Percentiles rank a stretch among this genome's conserved stretches.
Evolutionary conservation across 1,140 invertebrate species (phyloP).

Genomic region (Yoshiicerus persimilis): DNA sequence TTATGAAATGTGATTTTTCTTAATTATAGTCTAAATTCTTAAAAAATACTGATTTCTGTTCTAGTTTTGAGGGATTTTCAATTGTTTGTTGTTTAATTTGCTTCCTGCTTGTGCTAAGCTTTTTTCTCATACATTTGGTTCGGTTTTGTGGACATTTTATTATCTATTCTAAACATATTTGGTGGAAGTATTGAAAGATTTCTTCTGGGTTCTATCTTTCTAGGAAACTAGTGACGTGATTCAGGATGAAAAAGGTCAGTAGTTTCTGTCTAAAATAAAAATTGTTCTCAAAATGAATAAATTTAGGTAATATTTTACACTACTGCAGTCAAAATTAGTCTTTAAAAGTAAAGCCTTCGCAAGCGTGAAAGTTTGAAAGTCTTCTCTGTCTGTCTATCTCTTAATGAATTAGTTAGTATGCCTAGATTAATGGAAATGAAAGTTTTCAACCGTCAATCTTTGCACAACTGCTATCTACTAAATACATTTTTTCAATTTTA

Average conservation of each 20-base stretch:
- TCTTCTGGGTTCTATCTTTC: conserved; percentile 41
- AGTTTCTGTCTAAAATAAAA: neutral
- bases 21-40: too few relatives aligned
- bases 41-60: neutral
- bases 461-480: neutral
- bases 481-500: neutral
- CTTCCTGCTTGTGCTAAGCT: neutral
- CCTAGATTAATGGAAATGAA: neutral
- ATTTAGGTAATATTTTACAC: neutral
- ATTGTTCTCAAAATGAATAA: neutral
- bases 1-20: too few relatives aligned
- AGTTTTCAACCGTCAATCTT: neutral
- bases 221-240: conserved; percentile 41
- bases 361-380: neutral
- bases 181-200: neutral
- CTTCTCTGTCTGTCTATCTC: neutral
- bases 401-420: neutral
- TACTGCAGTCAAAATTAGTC: neutral
- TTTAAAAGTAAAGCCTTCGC: neutral
- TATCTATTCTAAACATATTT: neutral
- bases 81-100: neutral
- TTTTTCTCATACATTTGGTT: neutral
- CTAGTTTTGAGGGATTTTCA: neutral
- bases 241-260: conserved; percentile 44
- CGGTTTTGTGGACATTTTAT: neutral